phyloP scores from a whole-genome alignment of 1,140 invertebrate species.

The Caenorhabditis briggsae region DNA sequence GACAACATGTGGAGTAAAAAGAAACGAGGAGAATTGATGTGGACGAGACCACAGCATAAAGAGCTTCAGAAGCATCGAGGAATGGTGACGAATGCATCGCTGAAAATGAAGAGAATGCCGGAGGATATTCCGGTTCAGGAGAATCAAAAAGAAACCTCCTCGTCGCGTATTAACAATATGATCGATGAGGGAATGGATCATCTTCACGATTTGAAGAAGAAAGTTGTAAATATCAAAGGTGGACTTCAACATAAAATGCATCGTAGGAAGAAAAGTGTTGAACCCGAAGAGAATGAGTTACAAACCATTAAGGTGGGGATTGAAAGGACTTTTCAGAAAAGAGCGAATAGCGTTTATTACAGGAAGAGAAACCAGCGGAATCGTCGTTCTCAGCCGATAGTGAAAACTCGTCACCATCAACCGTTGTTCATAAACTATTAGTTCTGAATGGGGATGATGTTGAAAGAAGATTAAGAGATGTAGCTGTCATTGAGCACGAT shows the following conservation, averaged over 20 bases:
- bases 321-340: neutral
- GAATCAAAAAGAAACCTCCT: conserved; percentile 55
- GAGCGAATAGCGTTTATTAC: neutral
- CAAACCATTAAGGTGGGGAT: conserved; percentile 40
- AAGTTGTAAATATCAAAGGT: conserved; percentile 41
- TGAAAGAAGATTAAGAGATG: conserved; percentile 7
- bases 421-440: neutral
- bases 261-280: conserved; percentile 54
- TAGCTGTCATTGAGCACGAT: conserved; percentile 1
- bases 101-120: conserved; percentile 65
- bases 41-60: conserved; percentile 56
- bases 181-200: conserved; percentile 61
- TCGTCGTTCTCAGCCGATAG: neutral
- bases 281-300: conserved; percentile 48
- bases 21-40: conserved; percentile 64
- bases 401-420: neutral
- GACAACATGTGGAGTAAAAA: conserved; percentile 64
- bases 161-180: conserved; percentile 53
- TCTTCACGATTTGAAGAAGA: conserved; percentile 51
- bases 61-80: conserved; percentile 45
- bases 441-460: conserved; percentile 36
- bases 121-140: conserved; percentile 66
- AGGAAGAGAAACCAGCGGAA: conserved; percentile 35
- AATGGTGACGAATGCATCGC: conserved; percentile 66
- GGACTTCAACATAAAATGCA: conserved; percentile 33